Evolutionary conservation across 2,888 invertebrate species (phyloP).

Genomic region (Mythimna loreyi): DNA sequence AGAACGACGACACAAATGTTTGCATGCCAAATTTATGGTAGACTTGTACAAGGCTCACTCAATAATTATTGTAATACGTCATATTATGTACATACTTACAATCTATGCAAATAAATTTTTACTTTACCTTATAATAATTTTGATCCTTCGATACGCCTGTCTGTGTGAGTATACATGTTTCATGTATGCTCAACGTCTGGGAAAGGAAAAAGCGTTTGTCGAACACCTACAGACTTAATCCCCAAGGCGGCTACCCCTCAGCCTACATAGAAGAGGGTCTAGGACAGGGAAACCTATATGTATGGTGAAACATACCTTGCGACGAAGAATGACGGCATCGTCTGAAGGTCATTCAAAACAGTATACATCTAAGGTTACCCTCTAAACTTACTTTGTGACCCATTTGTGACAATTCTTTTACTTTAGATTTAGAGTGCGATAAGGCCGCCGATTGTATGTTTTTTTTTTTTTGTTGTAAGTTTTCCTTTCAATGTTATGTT

Average conservation of each 20-base stretch:
- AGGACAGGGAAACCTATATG: not conserved
- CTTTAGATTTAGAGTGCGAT: no score
- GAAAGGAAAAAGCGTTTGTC: conserved; percentile 4
- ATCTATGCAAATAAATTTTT: no score
- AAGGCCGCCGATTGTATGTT: no score
- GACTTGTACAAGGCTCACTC: no score
- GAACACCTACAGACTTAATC: conserved; percentile 10
- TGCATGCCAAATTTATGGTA: no score
- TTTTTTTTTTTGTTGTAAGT: no score
- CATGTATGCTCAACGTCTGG: conserved; percentile 9
- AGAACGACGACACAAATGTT: no score
- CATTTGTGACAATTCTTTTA: not conserved
- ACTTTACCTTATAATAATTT: not conserved
- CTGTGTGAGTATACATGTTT: not conserved
- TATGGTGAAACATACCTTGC: not conserved
- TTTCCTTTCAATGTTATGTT: no score
- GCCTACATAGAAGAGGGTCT: conserved; percentile 14
- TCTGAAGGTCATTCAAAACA: not conserved
- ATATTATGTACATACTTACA: no score
- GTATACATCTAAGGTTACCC: not conserved
- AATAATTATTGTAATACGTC: no score
- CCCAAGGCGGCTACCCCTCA: conserved; percentile 14
- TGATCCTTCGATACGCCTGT: not conserved
- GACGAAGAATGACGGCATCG: conserved; percentile 2
- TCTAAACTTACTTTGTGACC: not conserved